Conservation (phyloP, 2,797 vertebrate genomes). For the Pelochelys cantorii region DNA sequence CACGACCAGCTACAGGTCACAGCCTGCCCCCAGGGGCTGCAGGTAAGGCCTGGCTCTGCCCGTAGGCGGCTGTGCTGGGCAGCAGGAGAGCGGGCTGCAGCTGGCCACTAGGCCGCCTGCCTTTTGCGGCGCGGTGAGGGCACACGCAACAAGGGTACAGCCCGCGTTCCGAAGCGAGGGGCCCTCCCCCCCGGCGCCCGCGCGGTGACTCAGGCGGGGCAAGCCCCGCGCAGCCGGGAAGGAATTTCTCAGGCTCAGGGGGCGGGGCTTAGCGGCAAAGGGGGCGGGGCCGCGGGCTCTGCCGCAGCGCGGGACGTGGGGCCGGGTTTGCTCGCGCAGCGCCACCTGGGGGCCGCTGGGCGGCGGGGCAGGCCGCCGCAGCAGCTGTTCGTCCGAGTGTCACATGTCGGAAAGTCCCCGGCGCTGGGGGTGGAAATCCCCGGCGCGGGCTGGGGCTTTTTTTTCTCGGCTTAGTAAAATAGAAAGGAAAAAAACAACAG, state of each 20-base stretch:
- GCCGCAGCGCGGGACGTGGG: accelerated
- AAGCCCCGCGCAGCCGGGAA: constrained; percentile 11
- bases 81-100: background rate
- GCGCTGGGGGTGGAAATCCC: constrained; percentile 78
- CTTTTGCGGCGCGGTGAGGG: background rate
- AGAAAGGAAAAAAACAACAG: constrained; percentile 65
- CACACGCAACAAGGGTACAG: background rate
- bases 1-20: background rate
- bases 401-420: constrained; percentile 80
- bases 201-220: constrained; percentile 69
- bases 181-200: background rate
- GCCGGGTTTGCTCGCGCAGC: background rate
- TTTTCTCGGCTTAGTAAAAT: constrained; percentile 53
- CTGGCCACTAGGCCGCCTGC: too few relatives aligned
- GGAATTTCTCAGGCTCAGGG: constrained; percentile 24
- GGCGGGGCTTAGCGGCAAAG: too few relatives aligned
- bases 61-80: too few relatives aligned
- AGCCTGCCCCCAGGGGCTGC: too few relatives aligned
- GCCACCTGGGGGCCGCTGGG: background rate
- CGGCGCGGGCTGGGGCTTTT: constrained; percentile 13
- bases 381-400: background rate
- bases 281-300: background rate
- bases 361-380: accelerated
- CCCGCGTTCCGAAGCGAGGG: constrained; percentile 54
- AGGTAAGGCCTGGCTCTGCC: too few relatives aligned